These are phyloP conservation scores for Tromatobia lineatoria DNA, from an alignment of 2,888 invertebrate species.

Conservation along the genomic window DNA sequence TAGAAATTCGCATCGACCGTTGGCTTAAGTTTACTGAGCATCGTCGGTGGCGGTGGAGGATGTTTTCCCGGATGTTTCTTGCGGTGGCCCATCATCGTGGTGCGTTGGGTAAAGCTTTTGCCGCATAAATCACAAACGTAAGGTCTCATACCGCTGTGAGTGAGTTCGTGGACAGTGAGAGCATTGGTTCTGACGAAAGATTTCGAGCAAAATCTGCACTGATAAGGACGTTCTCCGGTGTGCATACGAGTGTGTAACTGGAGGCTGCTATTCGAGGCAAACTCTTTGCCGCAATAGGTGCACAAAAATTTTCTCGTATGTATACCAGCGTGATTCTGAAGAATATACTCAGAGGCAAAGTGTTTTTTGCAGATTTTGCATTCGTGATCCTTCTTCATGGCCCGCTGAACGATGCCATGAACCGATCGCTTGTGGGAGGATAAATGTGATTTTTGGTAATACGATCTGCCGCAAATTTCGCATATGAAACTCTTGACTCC, in stretches of 20 bases:
- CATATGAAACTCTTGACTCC: slow-evolving; percentile 67
- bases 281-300: slow-evolving; percentile 69
- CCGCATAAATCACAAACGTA: slow-evolving; percentile 64
- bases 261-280: slow-evolving; percentile 63
- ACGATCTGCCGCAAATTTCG: slow-evolving; percentile 72
- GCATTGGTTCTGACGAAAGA: slow-evolving; percentile 64
- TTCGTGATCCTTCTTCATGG: slow-evolving; percentile 66
- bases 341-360: slow-evolving; percentile 65
- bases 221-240: slow-evolving; percentile 63
- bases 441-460: slow-evolving; percentile 56
- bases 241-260: slow-evolving; percentile 61
- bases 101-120: slow-evolving; percentile 65
- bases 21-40: slow-evolving; percentile 49
- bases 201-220: slow-evolving; percentile 62
- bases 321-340: slow-evolving; percentile 67
- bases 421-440: slow-evolving; percentile 58
- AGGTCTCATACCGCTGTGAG: slow-evolving; percentile 58
- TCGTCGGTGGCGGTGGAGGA: slow-evolving; percentile 65
- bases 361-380: slow-evolving; percentile 62
- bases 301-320: slow-evolving; percentile 73
- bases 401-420: slow-evolving; percentile 63
- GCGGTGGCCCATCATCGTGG: slow-evolving; percentile 67
- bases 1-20: slow-evolving; percentile 51
- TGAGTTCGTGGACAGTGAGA: slow-evolving; percentile 60
- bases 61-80: slow-evolving; percentile 68